phyloP scores from a whole-genome alignment of 2,113 vertebrate genomes.

The Camelus bactrianus region DNA sequence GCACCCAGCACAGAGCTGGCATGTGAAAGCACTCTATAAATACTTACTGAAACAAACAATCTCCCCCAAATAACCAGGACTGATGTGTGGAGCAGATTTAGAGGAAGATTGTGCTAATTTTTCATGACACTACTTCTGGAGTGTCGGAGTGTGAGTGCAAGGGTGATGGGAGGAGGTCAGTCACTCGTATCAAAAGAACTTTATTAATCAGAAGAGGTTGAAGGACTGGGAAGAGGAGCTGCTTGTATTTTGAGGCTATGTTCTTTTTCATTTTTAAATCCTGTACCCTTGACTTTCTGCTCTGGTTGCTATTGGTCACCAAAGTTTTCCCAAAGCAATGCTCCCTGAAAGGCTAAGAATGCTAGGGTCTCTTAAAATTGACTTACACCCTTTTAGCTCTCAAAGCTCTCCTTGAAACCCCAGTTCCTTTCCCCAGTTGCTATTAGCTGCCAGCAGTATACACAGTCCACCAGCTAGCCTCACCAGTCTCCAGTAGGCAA shows the following conservation, averaged over 20 bases:
- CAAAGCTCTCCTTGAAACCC: background rate
- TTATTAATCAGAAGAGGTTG: background rate
- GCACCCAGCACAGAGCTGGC: background rate
- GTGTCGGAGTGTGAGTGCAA: background rate
- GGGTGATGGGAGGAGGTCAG: background rate
- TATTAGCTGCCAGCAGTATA: background rate
- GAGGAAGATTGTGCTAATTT: background rate
- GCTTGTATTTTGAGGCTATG: background rate
- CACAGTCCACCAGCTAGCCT: background rate
- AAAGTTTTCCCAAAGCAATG: slow-evolving; percentile 23
- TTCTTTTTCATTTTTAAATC: background rate
- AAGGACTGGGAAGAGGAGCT: background rate
- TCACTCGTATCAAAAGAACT: slow-evolving; percentile 25
- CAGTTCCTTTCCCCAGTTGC: background rate
- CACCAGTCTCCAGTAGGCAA: slow-evolving; percentile 18
- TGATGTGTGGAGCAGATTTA: background rate
- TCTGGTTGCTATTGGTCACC: background rate
- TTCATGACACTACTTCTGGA: slow-evolving; percentile 9
- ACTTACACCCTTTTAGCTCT: background rate
- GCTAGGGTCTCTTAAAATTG: background rate
- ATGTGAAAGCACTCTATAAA: background rate
- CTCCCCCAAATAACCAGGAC: background rate
- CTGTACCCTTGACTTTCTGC: background rate
- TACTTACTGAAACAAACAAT: slow-evolving; percentile 45
- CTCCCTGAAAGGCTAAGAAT: background rate